phyloP scores from a whole-genome alignment of 2,797 vertebrate species.

The Hybognathus amarus region DNA sequence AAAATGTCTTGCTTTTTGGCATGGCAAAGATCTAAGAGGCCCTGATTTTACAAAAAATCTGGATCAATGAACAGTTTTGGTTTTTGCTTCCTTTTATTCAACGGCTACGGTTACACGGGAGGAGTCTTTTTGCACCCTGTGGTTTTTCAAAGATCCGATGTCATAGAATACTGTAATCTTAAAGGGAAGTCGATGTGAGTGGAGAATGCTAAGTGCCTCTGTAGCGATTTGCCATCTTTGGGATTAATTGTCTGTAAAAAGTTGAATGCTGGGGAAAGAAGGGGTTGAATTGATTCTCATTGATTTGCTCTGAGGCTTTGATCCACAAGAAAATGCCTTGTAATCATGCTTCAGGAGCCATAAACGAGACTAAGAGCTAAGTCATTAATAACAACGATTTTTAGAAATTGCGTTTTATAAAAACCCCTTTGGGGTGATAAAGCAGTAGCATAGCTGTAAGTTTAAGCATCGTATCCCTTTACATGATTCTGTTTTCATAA shows the following conservation, averaged over 20 bases:
- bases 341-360: constrained; percentile 55
- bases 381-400: constrained; percentile 43
- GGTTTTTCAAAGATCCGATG: constrained; percentile 37
- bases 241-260: constrained; percentile 60
- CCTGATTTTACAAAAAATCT: neutral
- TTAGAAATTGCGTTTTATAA: constrained; percentile 41
- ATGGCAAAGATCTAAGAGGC: neutral
- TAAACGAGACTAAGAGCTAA: constrained; percentile 46
- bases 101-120: constrained; percentile 11
- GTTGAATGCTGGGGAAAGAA: constrained; percentile 44
- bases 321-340: constrained; percentile 59
- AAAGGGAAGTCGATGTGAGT: constrained; percentile 47
- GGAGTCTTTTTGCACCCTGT: constrained; percentile 21
- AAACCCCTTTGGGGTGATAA: constrained; percentile 48
- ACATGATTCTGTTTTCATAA: constrained; percentile 21
- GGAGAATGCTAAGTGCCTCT: constrained; percentile 54
- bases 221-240: constrained; percentile 49
- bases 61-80: constrained; percentile 48
- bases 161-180: constrained; percentile 47
- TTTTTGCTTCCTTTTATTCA: constrained; percentile 40
- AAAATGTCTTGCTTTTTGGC: constrained; percentile 21
- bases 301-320: constrained; percentile 59
- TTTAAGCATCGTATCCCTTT: constrained; percentile 35
- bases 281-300: constrained; percentile 59
- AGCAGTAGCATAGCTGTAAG: constrained; percentile 20